Conservation (phyloP, 2,888 invertebrate genomes). For the Microplitis manilae region DNA sequence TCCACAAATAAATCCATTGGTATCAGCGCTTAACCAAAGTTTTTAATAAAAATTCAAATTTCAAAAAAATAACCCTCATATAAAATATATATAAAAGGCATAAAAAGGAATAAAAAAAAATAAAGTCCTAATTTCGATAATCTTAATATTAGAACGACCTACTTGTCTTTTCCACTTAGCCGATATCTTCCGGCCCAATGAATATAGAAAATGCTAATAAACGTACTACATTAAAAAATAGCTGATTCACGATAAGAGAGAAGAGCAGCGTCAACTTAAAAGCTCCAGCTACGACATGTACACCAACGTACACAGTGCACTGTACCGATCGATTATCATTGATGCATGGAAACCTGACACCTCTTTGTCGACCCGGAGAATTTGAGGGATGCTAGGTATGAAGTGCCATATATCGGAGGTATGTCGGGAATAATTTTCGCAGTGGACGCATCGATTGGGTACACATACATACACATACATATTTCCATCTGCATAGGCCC, state of each 20-base stretch:
- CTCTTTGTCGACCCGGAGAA: constrained; percentile 23
- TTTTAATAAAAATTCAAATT: too few relatives aligned
- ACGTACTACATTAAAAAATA: constrained; percentile 16
- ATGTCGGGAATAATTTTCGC: constrained; percentile 52
- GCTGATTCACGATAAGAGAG: background rate
- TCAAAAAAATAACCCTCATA: too few relatives aligned
- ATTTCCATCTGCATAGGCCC: too few relatives aligned
- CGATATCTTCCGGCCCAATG: background rate
- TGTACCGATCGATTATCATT: constrained; percentile 2
- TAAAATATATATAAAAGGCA: too few relatives aligned
- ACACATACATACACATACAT: background rate
- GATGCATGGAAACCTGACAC: constrained; percentile 21
- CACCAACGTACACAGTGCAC: background rate
- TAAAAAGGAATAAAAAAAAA: too few relatives aligned
- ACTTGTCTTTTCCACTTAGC: too few relatives aligned
- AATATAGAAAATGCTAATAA: background rate
- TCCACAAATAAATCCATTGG: too few relatives aligned
- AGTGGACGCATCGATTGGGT: constrained; percentile 35
- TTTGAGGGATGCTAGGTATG: constrained; percentile 39
- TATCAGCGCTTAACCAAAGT: too few relatives aligned
- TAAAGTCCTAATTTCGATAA: too few relatives aligned
- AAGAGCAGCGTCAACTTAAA: background rate
- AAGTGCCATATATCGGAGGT: constrained; percentile 51
- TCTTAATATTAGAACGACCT: too few relatives aligned
- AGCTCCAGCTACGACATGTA: background rate